Evolutionary conservation across 2,888 invertebrate species (phyloP).

Genomic region (Pseudanteris insignis): DNA sequence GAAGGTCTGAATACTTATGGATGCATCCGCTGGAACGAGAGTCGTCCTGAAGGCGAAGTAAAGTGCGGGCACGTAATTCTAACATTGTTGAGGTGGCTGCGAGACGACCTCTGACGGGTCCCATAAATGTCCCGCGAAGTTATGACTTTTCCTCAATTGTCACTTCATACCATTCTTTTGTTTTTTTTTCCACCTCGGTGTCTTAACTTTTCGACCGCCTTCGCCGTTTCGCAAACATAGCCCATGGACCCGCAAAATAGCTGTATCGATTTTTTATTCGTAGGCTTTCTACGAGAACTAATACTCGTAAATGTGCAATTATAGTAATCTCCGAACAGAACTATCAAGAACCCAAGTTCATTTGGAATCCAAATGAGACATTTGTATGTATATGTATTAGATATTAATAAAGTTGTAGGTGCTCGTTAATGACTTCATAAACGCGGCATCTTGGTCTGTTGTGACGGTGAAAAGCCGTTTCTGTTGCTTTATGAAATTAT

Average conservation of each 20-base stretch:
- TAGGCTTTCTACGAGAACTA: conserved; percentile 8
- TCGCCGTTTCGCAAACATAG: too few species aligned
- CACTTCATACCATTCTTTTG: too few species aligned
- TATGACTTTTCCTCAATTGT: too few species aligned
- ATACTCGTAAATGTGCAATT: conserved; percentile 35
- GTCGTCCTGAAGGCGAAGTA: conserved; percentile 24
- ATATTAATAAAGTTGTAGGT: conserved; percentile 37
- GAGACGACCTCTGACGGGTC: conserved; percentile 53
- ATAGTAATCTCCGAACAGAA: conserved; percentile 36
- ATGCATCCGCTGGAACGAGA: conserved; percentile 38
- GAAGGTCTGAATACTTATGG: conserved; percentile 45
- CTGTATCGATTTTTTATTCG: too few species aligned
- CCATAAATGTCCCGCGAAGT: conserved; percentile 52
- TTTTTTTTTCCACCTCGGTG: too few species aligned
- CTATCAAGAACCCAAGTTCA: conserved; percentile 34
- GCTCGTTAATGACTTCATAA: conserved; percentile 23
- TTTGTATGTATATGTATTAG: conserved; percentile 27
- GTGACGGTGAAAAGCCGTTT: background rate
- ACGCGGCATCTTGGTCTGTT: background rate
- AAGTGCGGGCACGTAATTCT: conserved; percentile 56
- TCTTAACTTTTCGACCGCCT: conserved; percentile 24
- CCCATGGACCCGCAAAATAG: too few species aligned
- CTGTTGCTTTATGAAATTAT: background rate
- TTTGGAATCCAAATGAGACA: conserved; percentile 39
- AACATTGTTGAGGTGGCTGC: conserved; percentile 56